A percentile compares a stretch with the other conserved stretches of the same genome.
Conservation (phyloP, 2,888 invertebrate genomes). For the Morpho deidamia region DNA sequence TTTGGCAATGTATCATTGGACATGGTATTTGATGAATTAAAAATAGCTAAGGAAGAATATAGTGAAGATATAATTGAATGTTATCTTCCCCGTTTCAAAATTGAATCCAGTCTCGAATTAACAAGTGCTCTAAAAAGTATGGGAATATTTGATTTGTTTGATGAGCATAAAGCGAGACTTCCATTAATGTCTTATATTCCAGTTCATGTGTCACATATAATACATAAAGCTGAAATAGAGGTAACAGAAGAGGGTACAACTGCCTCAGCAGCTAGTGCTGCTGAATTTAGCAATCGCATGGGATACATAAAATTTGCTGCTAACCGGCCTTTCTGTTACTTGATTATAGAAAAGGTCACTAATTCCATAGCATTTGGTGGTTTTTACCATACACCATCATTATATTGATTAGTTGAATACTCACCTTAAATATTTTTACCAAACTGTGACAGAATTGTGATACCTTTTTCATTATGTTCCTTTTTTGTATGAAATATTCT, state of each 20-base stretch:
- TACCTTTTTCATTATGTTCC: neutral
- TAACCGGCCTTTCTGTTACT: constrained; percentile 82
- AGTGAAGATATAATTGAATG: constrained; percentile 82
- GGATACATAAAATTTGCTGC: constrained; percentile 79
- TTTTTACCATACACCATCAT: constrained; percentile 50
- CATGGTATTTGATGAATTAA: constrained; percentile 70
- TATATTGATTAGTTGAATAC: constrained; percentile 37
- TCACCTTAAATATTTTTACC: no score
- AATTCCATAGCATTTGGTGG: constrained; percentile 68
- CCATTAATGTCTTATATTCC: constrained; percentile 69
- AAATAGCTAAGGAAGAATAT: constrained; percentile 63
- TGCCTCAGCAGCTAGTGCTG: constrained; percentile 79
- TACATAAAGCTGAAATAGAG: constrained; percentile 85
- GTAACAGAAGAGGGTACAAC: constrained; percentile 86
- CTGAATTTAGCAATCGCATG: constrained; percentile 70
- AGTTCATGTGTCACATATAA: constrained; percentile 76
- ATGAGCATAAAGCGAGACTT: constrained; percentile 43
- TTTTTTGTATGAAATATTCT: no score
- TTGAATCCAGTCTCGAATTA: constrained; percentile 76
- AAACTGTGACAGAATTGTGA: constrained; percentile 3
- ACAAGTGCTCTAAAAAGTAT: constrained; percentile 62
- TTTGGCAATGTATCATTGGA: constrained; percentile 65
- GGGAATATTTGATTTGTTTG: constrained; percentile 79
- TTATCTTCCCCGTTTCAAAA: constrained; percentile 80
- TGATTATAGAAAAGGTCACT: constrained; percentile 81